Evolutionary conservation across 2,888 invertebrate species (phyloP).

Genomic region (Tetranychus piercei): DNA sequence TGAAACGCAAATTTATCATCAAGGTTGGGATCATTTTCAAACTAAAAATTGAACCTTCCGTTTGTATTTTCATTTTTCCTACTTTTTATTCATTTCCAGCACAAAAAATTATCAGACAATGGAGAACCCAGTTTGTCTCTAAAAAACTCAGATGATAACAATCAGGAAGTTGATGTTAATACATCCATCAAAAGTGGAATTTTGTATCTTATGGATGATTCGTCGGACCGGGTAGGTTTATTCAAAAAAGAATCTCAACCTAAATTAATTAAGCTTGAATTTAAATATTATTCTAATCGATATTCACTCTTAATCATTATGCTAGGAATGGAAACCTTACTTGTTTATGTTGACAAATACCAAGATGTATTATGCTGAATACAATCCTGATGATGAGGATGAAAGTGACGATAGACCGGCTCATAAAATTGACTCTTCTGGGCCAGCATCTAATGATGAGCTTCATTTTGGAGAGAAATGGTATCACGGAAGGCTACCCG

Average conservation of each 20-base stretch:
- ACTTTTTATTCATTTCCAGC: constrained; percentile 37
- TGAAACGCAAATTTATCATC: constrained; percentile 41
- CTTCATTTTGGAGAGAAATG: constrained; percentile 77
- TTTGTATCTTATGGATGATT: constrained; percentile 60
- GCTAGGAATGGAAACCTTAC: constrained; percentile 72
- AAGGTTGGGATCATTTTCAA: constrained; percentile 29
- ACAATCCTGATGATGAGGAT: constrained; percentile 28
- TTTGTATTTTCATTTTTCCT: background rate
- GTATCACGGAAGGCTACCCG: constrained; percentile 62
- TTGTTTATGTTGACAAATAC: constrained; percentile 75
- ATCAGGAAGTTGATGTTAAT: constrained; percentile 29
- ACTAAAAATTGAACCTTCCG: background rate
- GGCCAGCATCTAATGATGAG: constrained; percentile 42
- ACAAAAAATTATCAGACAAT: constrained; percentile 79
- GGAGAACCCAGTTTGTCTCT: constrained; percentile 50
- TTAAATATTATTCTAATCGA: background rate
- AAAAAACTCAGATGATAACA: constrained; percentile 8
- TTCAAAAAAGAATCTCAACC: background rate
- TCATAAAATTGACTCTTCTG: background rate
- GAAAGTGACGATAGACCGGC: constrained; percentile 41
- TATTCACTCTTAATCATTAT: constrained; percentile 10
- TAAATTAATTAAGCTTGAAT: background rate
- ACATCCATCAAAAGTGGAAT: constrained; percentile 62
- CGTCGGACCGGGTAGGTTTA: constrained; percentile 38
- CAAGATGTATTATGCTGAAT: constrained; percentile 67